Base-by-base conservation (phyloP, 2,797 vertebrate species). In the Manis javanica region DNA sequence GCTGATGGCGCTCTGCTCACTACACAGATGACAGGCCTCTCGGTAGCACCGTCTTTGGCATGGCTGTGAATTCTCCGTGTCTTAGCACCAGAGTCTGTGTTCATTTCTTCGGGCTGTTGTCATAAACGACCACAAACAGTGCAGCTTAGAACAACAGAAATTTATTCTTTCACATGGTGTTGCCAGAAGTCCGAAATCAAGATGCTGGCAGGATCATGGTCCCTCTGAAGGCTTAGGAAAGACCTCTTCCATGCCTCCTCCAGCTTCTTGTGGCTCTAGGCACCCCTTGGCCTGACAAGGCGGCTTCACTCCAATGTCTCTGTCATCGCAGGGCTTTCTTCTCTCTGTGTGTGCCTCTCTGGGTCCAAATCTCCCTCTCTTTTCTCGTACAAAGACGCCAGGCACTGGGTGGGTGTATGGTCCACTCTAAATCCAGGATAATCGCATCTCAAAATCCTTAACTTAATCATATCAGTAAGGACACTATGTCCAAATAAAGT, bases 401-500 rank as follows among this genome's bases (percentile, higher is more conserved):
- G 63, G 24, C 19, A 42, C 5, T 46, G 69, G n/a, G 31, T 46
- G 69, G n/a, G 31, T 82, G 71, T 55, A 57, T 31, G 55, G 18
- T 9, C 29, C n/a, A 31, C 23, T 31, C 37, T 23, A 26, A 42
- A 74, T 29, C 24, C 6, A 29, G 21, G 66, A 23, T 81, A 39
- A 89, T 55, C 4, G 92, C 23, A 49, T 91, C 68, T 78, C 16
- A 75, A 81, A 68, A 82, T 69, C 72, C n/a, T 46, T 72, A 69
- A 53, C 57, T 15, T 37, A 82, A 24, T 53, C 34, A 69, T 12
- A 23, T 55, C 51, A 94, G 24, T 68, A 26, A 75, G 82, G 92
- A 68, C 42, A 15, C 39, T 89, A 18, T 90, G 84, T 71, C 87
- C 59, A 95, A 91, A 71, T 21, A 74, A 71, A 51, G 14, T 57